A percentile compares a stretch with the other conserved stretches of the same genome.
phyloP scores from a whole-genome alignment of 2,888 invertebrate species.

The Microchrysa polita region DNA sequence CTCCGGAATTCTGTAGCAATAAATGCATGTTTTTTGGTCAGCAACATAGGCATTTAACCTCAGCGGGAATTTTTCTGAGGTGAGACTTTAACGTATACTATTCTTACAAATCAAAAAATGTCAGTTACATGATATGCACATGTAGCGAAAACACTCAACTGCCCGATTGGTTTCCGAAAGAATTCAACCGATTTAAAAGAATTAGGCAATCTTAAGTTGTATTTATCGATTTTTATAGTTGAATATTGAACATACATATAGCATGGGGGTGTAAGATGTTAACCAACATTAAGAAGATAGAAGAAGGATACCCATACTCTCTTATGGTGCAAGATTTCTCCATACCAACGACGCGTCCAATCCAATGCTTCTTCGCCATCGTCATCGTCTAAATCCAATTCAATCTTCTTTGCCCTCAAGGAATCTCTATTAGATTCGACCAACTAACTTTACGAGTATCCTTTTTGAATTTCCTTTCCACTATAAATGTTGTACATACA shows the following conservation, averaged over 20 bases:
- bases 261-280: background rate
- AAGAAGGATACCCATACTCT: conserved; percentile 5
- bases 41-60: too few relatives aligned
- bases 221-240: conserved; percentile 7
- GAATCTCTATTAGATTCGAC: conserved; percentile 45
- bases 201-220: conserved; percentile 15
- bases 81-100: too few relatives aligned
- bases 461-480: conserved; percentile 42
- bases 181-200: conserved; percentile 20
- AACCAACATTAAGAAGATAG: background rate
- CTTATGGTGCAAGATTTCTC: background rate
- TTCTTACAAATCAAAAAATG: too few relatives aligned
- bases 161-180: background rate
- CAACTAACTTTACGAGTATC: conserved; percentile 45
- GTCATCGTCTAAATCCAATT: background rate
- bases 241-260: background rate
- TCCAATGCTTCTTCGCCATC: background rate
- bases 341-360: too few relatives aligned
- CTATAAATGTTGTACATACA: background rate
- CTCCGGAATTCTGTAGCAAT: too few relatives aligned
- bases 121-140: too few relatives aligned
- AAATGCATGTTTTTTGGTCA: too few relatives aligned
- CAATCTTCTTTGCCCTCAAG: conserved; percentile 38
- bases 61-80: too few relatives aligned
- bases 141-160: background rate